These are phyloP conservation scores for Antechinus stuartii DNA, from an alignment of 2,113 vertebrate species.

Conservation along the genomic window DNA sequence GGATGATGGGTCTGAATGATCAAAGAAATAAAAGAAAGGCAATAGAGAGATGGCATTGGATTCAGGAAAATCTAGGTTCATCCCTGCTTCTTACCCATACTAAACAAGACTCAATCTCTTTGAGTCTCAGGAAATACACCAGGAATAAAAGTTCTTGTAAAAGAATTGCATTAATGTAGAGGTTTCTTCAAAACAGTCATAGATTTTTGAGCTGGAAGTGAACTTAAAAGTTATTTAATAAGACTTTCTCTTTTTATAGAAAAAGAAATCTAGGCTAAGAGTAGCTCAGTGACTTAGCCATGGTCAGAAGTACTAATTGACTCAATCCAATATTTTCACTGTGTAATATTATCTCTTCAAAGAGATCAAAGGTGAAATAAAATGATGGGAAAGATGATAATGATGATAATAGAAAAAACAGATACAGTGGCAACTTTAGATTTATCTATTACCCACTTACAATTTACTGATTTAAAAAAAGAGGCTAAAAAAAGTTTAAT, in stretches of 20 bases:
- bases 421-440: neutral
- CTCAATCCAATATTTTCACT: neutral
- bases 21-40: neutral
- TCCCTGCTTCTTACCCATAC: neutral
- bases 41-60: neutral
- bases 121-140: neutral
- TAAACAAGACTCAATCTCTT: neutral
- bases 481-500: neutral
- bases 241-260: neutral
- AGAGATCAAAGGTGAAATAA: neutral
- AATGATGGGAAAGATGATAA: neutral
- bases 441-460: neutral
- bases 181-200: neutral
- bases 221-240: neutral
- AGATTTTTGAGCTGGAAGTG: neutral
- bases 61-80: neutral
- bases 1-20: no score
- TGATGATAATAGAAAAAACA: neutral
- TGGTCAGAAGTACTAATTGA: neutral
- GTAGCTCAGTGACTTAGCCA: neutral
- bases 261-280: neutral
- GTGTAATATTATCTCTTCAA: neutral
- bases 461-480: neutral
- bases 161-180: neutral
- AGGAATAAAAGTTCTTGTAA: neutral